Base-by-base conservation (phyloP, 2,888 invertebrate genomes). In the Nebria salina region DNA sequence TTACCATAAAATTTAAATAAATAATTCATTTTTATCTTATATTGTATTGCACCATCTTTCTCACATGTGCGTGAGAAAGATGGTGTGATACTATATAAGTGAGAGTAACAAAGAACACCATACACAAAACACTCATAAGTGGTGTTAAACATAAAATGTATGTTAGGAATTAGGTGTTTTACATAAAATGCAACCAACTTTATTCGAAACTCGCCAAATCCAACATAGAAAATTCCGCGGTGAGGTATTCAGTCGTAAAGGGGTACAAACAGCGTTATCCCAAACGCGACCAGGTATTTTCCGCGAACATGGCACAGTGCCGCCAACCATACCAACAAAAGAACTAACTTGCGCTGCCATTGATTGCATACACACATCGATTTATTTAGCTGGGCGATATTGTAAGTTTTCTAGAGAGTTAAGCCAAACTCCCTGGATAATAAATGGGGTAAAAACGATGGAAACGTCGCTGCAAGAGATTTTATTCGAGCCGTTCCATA, bases 391-490 rank as follows among this genome's bases (percentile, higher is more conserved):
- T 88, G 90, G 95, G 85, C 89, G 97, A 77, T 98, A 98, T 88
- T 92, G 94, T 84, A 98, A 98, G 88, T 92, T 93, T 86, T 95
- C 95, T 2, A 91, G 98, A 75, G 90, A 92, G 83, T 89, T 99
- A 42, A 95, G 97, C 76, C 99, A 99, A 90, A 97, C 98, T 0
- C 98, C 98, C 0, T 99, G 98, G 98, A 88, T 97, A 78, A 90
- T 97, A 77, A 93, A 95, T 84, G 96, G 97, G 0, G 91, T 92
- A 83, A 91, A 95, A 77, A 92, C 95, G 84, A 93, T 95, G 91
- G 94, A 94, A 84, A 93, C 94, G n/a, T 98, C 98, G 6, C 95
- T 98, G 0, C 96, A 98, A 88, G 98, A 98, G 89, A 91, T 96
- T 82, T 94, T 98, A 83, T 94, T 94, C 86, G 91, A 91, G 77